These are phyloP conservation scores for Podargus strigoides DNA, from an alignment of 2,797 vertebrate genomes.

Conservation along the genomic window DNA sequence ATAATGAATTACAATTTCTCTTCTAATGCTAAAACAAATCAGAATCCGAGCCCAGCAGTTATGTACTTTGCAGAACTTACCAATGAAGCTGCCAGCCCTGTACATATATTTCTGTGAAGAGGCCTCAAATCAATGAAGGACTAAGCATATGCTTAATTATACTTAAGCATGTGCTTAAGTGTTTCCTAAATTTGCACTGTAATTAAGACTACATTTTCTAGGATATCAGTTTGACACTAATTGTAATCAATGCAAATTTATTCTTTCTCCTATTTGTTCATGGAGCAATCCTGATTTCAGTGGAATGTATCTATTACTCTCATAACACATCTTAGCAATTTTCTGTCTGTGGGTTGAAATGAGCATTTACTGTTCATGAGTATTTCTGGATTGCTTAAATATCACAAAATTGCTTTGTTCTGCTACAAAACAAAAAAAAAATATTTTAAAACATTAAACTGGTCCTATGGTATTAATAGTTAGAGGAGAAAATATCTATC, in stretches of 20 bases:
- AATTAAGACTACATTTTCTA: conserved; percentile 12
- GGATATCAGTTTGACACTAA: conserved; percentile 41
- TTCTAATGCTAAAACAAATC: background rate
- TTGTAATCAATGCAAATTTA: conserved; percentile 58
- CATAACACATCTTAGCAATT: background rate
- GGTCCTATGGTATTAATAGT: background rate
- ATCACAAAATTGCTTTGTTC: background rate
- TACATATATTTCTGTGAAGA: background rate
- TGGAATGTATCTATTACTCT: background rate
- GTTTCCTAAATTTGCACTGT: background rate
- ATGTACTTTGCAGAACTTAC: background rate
- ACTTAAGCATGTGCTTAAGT: background rate
- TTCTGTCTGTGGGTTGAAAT: background rate
- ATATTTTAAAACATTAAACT: background rate
- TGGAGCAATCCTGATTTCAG: background rate
- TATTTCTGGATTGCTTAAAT: background rate
- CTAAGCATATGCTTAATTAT: conserved; percentile 28
- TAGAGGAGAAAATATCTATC: background rate
- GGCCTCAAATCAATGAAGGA: background rate
- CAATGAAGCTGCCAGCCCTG: background rate
- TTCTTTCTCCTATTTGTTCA: conserved; percentile 31
- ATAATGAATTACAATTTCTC: background rate
- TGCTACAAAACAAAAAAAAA: background rate
- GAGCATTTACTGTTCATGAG: background rate
- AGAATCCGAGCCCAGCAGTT: background rate